Percentiles rank a stretch among this genome's conserved stretches.
Evolutionary conservation across 1,140 invertebrate genomes (phyloP).

Genomic region (Drosophila watanabei): DNA sequence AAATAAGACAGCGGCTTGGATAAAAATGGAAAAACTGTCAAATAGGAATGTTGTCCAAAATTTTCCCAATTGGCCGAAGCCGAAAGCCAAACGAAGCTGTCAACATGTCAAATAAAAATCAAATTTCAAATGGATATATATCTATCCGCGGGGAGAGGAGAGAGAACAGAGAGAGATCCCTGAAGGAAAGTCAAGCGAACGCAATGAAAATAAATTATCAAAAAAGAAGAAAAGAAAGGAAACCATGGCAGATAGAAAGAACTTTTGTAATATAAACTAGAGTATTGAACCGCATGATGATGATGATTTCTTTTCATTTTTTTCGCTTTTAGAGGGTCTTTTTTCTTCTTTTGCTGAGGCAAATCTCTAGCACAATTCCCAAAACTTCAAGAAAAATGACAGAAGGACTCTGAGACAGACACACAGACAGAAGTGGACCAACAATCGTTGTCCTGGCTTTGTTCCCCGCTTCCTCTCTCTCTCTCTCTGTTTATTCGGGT

Average conservation of each 20-base stretch:
- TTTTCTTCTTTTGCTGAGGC: slow-evolving; percentile 17
- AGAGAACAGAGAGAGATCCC: neutral
- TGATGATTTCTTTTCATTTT: slow-evolving; percentile 60
- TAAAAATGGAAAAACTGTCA: slow-evolving; percentile 20
- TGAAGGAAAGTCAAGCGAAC: slow-evolving; percentile 66
- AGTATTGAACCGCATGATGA: slow-evolving; percentile 58
- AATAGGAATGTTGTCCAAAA: slow-evolving; percentile 27
- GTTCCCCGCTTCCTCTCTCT: slow-evolving; percentile 24
- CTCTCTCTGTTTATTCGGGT: slow-evolving; percentile 69
- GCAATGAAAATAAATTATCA: slow-evolving; percentile 83
- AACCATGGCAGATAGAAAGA: slow-evolving; percentile 20
- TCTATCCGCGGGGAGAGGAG: slow-evolving; percentile 17
- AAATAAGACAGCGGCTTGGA: slow-evolving; percentile 16
- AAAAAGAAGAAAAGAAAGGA: slow-evolving; percentile 30
- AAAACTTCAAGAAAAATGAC: slow-evolving; percentile 65
- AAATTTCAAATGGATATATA: slow-evolving; percentile 81
- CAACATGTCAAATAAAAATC: slow-evolving; percentile 84
- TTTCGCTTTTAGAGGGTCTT: neutral
- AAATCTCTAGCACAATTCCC: slow-evolving; percentile 73
- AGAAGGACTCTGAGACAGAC: slow-evolving; percentile 8
- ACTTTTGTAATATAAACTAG: slow-evolving; percentile 82
- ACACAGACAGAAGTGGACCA: slow-evolving; percentile 33
- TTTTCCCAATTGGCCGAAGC: slow-evolving; percentile 39
- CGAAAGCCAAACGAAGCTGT: slow-evolving; percentile 47
- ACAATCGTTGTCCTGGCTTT: slow-evolving; percentile 40